Evolutionary conservation across 2,888 invertebrate species (phyloP), one percentile per base, ranked within the genome.

Genomic region (Pherbina coryleti): DNA sequence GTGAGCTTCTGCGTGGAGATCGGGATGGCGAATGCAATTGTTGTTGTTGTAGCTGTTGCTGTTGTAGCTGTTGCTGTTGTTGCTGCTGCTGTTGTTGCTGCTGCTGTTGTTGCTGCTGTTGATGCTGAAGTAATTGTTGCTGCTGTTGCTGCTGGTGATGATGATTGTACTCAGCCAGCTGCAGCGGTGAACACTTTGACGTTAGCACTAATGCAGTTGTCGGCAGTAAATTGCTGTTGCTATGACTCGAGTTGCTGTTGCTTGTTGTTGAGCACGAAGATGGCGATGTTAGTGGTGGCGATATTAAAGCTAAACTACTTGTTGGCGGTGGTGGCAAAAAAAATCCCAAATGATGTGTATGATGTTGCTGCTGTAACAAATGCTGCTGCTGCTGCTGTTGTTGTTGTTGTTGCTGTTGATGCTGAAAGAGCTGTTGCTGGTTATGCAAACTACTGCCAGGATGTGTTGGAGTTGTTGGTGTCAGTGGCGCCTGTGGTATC

Each of bases 401-500:
- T 22, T 34, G 62, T n/a, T 64, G 69, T 9, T 76, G 69, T 19
- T 76, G 76, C 9, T 60, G 66, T 22, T 73, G 64, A 19, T 72
- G 31, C 34, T 44, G 64, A 64, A 53, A 55, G 60, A 37, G 80
- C 67, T 76, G 79, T 75, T 67, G 82, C 51, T 74, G 69, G 34
- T 11, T 74, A 49, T 76, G 67, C 44, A 55, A 69, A 14, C 70
- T 37, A 25, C 14, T 25, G 11, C 19, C 11, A 71, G 78, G 78
- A 25, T 71, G 72, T 72, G 80, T 66, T 67, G 81, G 51, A 22
- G 76, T 72, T 67, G 72, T 81, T 74, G 64, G 80, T 77, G 60
- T 80, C 11, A 67, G 71, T 22, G 73, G 76, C 28, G 74, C 80
- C 31, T 79, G 79, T 53, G 82, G 81, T 76, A 81, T 82, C 78